A percentile compares a stretch with the other conserved stretches of the same genome.
Evolutionary conservation across 2,113 vertebrate genomes (phyloP).

Genomic region (Antennarius striatus): DNA sequence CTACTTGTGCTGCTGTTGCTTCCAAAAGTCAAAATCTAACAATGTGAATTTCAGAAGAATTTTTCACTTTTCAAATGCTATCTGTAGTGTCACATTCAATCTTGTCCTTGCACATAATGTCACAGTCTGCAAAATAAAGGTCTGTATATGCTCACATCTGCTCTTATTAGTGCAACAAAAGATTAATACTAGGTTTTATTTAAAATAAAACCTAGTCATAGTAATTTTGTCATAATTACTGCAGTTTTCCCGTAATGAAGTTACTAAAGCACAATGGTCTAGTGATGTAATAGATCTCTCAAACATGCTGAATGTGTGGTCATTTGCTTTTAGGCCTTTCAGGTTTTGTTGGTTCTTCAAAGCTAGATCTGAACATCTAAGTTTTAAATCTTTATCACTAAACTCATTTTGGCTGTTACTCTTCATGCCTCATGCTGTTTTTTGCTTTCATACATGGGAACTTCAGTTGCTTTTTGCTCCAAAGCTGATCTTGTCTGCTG

Average conservation of each 20-base stretch:
- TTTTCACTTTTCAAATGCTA: too few relatives aligned
- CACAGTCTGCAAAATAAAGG: background rate
- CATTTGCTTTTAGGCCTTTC: conserved; percentile 7
- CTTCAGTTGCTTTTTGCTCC: conserved; percentile 25
- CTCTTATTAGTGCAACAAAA: too few relatives aligned
- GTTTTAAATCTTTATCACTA: conserved; percentile 22
- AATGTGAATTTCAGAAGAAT: background rate
- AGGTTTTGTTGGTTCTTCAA: background rate
- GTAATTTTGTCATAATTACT: too few relatives aligned
- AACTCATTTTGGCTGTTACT: conserved; percentile 37
- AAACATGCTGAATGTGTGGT: background rate
- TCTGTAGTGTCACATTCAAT: background rate
- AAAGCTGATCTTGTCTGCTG: conserved; percentile 26
- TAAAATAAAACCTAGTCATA: too few relatives aligned
- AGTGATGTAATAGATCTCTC: background rate
- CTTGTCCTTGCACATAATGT: background rate
- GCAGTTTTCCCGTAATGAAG: too few relatives aligned
- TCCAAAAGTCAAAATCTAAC: background rate
- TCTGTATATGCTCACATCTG: too few relatives aligned
- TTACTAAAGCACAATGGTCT: background rate
- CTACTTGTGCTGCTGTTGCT: too few relatives aligned
- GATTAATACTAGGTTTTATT: too few relatives aligned
- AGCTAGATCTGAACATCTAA: background rate
- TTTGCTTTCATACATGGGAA: conserved; percentile 20
- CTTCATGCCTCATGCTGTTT: conserved; percentile 24